Evolutionary conservation across 2,888 invertebrate genomes (phyloP).

Genomic region (Sisyra terminalis): DNA sequence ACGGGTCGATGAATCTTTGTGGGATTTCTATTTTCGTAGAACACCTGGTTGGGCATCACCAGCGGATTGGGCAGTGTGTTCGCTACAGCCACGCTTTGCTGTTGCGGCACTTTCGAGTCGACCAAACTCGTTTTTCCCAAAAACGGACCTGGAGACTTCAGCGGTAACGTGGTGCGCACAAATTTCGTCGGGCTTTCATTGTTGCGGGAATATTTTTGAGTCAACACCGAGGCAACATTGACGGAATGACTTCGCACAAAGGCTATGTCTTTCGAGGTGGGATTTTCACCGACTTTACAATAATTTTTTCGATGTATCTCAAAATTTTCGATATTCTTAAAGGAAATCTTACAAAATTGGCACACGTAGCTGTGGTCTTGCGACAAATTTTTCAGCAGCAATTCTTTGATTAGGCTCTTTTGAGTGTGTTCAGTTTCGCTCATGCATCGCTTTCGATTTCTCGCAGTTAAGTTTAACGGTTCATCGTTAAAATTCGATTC

Average conservation of each 20-base stretch:
- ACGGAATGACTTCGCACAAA: slow-evolving; percentile 27
- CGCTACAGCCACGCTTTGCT: slow-evolving; percentile 20
- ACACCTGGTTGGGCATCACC: slow-evolving; percentile 5
- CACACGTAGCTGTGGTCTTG: slow-evolving; percentile 50
- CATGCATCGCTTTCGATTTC: slow-evolving; percentile 25
- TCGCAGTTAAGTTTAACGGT: slow-evolving; percentile 36
- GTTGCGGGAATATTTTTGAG: slow-evolving; percentile 27
- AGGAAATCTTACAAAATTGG: slow-evolving; percentile 60
- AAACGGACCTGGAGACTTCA: slow-evolving; percentile 69
- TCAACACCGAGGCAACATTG: slow-evolving; percentile 27
- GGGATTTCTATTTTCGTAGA: slow-evolving; percentile 8
- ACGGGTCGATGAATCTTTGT: slow-evolving; percentile 4
- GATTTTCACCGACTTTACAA: slow-evolving; percentile 43
- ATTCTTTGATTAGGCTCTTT: slow-evolving; percentile 50
- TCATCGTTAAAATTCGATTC: slow-evolving; percentile 23
- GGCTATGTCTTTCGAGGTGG: slow-evolving; percentile 20
- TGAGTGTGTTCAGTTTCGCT: slow-evolving; percentile 25
- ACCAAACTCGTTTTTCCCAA: slow-evolving; percentile 68
- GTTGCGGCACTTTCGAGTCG: slow-evolving; percentile 24
- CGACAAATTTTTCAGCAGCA: slow-evolving; percentile 52
- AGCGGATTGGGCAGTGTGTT: background rate
- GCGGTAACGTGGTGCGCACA: slow-evolving; percentile 30
- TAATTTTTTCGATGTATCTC: slow-evolving; percentile 66
- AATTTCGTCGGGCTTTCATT: slow-evolving; percentile 25
- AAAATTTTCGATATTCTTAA: slow-evolving; percentile 63